phyloP scores from a whole-genome alignment of 2,113 vertebrate genomes.

The Vulpes lagopus region DNA sequence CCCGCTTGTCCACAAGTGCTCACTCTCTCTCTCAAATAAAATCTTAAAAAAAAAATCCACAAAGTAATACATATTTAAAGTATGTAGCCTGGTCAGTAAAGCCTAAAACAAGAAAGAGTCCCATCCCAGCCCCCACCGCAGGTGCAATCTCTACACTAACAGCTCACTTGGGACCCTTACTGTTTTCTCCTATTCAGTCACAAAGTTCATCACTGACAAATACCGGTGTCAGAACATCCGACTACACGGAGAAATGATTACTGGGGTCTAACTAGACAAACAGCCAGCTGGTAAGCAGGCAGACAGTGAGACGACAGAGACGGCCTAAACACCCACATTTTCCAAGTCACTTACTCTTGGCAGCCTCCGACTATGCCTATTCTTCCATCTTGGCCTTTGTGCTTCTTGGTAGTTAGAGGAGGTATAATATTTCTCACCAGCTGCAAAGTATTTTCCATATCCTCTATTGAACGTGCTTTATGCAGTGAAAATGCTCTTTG shows the following conservation, averaged over 20 bases:
- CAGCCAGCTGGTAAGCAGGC: fast-evolving
- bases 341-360: slow-evolving; percentile 92
- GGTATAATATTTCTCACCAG: slow-evolving; percentile 94
- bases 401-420: slow-evolving; percentile 91
- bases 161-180: neutral
- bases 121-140: no score
- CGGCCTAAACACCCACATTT: neutral
- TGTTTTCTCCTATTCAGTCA: neutral
- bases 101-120: neutral
- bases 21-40: no score
- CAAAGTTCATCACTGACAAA: neutral
- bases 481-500: slow-evolving; percentile 90
- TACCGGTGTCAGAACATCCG: neutral
- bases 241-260: neutral
- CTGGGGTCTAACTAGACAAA: neutral
- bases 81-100: no score
- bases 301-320: neutral
- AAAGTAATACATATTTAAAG: neutral
- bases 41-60: no score
- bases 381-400: slow-evolving; percentile 97
- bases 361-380: slow-evolving; percentile 97
- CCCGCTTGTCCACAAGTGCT: no score
- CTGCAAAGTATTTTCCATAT: slow-evolving; percentile 92
- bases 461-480: slow-evolving; percentile 85
- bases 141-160: neutral